Evolutionary conservation across 2,113 vertebrate genomes (phyloP), one percentile per base, ranked within the genome.

Genomic region (Amblyopsis rosae): DNA sequence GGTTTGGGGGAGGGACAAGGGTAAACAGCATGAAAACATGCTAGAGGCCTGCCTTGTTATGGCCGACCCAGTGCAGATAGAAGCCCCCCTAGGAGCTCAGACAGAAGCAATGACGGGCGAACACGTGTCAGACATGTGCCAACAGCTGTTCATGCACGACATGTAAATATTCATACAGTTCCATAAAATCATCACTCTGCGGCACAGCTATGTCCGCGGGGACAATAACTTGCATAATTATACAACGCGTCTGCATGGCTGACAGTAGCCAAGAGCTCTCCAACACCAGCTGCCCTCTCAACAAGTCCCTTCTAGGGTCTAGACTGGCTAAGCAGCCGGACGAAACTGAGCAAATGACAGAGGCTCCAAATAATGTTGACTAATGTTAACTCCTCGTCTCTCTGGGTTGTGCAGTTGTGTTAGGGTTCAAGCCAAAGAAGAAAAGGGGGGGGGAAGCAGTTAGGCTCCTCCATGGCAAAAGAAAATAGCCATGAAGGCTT

Each of bases 101-200:
- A 62, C 56, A 62, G 56, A 70, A 80, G 68, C 78, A 76, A 73
- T 74, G 49, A 55, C 68, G 16, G 57, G 12, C 51, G 47, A 45
- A 32, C 68, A 65, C 79, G 72, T 69, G 75, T 49, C 74, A 54
- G 71, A 62, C 62, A 19, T 62, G 63, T 77, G 65, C 66, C 64
- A 71, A 58, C 86, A 87, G 69, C 82, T 85, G 87, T 1, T 74
- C 12, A 26, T 15, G n/a, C 55, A 53, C 2, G 1, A 60, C 63
- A 35, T 59, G 63, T 69, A 58, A 72, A 12, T 58, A 5, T 11
- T 19, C 12, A 57, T 5, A 15, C 32, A 15, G 15, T 46, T 12
- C 59, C 5, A 19, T 81, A 74, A 69, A 73, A 70, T 74, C 65
- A 69, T 53, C 62, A 73, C 59, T 16, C 26, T 51, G 68, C 56